Evolutionary conservation across 2,113 vertebrate genomes (phyloP).

Genomic region (Centropus bengalensis): DNA sequence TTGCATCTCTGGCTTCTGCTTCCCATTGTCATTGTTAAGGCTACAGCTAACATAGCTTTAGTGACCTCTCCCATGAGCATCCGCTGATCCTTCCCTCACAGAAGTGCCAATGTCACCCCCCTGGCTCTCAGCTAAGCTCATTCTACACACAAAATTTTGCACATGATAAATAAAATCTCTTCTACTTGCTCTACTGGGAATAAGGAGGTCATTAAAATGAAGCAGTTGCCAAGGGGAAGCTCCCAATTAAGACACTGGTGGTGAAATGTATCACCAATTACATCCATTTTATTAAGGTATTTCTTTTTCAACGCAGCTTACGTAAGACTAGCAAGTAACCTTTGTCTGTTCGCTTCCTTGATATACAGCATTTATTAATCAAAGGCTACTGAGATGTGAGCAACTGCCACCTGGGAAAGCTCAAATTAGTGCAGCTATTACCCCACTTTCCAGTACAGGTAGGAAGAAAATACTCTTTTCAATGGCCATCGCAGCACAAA

Average conservation of each 20-base stretch:
- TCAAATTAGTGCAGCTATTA: background rate
- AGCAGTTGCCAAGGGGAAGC: background rate
- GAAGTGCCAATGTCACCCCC: background rate
- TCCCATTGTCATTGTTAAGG: background rate
- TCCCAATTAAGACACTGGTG: background rate
- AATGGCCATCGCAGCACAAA: background rate
- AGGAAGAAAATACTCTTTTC: background rate
- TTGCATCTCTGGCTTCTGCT: background rate
- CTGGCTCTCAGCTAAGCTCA: background rate
- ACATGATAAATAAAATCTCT: background rate
- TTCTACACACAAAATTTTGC: background rate
- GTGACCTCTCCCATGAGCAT: background rate
- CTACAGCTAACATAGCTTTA: background rate
- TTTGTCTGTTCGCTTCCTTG: background rate
- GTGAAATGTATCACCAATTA: background rate
- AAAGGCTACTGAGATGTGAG: background rate
- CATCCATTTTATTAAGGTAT: background rate
- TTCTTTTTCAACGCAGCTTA: slow-evolving; percentile 1
- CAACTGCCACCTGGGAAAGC: background rate
- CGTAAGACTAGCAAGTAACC: background rate
- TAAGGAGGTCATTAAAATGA: background rate
- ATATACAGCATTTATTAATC: background rate
- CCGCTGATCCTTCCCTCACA: background rate
- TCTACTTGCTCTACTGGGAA: background rate
- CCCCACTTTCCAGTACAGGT: background rate